Conservation (phyloP, 2,797 vertebrate genomes). For the Carapus acus region DNA sequence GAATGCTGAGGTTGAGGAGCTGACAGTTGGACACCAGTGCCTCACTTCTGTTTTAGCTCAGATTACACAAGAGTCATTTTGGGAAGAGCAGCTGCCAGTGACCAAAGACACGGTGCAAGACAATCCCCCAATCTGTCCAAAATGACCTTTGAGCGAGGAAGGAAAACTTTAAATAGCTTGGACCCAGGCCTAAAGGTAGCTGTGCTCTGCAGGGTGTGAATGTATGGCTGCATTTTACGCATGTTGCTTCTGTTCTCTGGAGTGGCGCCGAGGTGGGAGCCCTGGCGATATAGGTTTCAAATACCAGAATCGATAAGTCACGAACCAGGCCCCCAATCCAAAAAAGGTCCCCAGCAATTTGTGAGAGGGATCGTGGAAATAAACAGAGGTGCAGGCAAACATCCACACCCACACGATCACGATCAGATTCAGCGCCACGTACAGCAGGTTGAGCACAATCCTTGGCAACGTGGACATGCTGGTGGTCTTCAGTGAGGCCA, state of each 20-base stretch:
- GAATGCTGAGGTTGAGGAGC: not conserved
- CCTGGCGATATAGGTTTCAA: slow-evolving; percentile 82
- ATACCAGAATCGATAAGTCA: slow-evolving; percentile 87
- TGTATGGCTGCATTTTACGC: slow-evolving; percentile 30
- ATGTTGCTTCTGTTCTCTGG: slow-evolving; percentile 55
- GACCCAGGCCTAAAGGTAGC: too few species aligned
- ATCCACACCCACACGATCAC: slow-evolving; percentile 84
- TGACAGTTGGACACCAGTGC: slow-evolving; percentile 22
- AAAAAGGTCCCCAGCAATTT: slow-evolving; percentile 82
- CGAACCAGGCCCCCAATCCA: slow-evolving; percentile 81
- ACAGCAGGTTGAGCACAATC: slow-evolving; percentile 67
- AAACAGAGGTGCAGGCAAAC: slow-evolving; percentile 87
- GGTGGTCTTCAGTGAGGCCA: slow-evolving; percentile 64
- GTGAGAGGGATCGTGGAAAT: slow-evolving; percentile 83
- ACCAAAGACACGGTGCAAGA: slow-evolving; percentile 12
- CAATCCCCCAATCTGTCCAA: slow-evolving; percentile 22
- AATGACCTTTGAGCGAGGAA: slow-evolving; percentile 39
- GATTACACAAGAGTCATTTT: slow-evolving; percentile 58
- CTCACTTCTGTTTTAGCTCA: slow-evolving; percentile 42
- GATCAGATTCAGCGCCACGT: slow-evolving; percentile 79
- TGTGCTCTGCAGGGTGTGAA: not conserved
- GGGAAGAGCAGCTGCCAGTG: slow-evolving; percentile 58
- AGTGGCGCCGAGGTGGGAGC: slow-evolving; percentile 70
- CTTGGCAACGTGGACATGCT: slow-evolving; percentile 38
- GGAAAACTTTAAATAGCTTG: slow-evolving; percentile 50